Base-by-base conservation (phyloP, 2,797 vertebrate genomes). In the Cryptoprocta ferox region DNA sequence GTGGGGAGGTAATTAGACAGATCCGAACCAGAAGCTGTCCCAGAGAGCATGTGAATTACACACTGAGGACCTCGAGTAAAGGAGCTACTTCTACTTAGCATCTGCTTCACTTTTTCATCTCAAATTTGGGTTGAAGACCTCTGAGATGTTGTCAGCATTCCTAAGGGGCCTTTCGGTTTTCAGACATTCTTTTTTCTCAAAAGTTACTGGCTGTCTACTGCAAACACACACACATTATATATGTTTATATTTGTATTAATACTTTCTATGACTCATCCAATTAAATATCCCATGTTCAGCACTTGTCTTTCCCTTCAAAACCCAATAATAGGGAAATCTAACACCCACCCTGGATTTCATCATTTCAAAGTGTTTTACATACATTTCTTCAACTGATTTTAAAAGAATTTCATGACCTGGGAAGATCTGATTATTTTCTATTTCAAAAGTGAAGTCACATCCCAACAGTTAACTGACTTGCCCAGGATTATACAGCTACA, bases 221-320 rank as follows among this genome's bases (percentile, higher is more conserved):
- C 2, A 68, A 80, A 56, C 19, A 56, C 8, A 56, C 56, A 56
- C 56, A 56, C 19, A 56, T 24, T 56, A 56, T 56, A 56, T 56
- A 21, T 26, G 4, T 50, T 32, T 56, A 26, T 81, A 32, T 53
- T 32, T 68, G 45, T 66, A 42, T 70, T 61, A 37, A 87, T 56
- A 19, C 24, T 88, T 91, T 65, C 56, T 89, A 71, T 30, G 2
- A 9, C 19, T 48, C 28, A 61, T 71, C 24, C 32, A 63, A 89
- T 78, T 68, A 82, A 48, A 83, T 81, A 37, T 39, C 26, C 28
- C 16, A 30, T 18, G 71, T 85, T 10, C 6, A 76, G 42, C 39
- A 71, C 84, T 91, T 91, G 82, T 19, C 45, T 92, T 92, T 30
- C 83, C 12, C 92, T 96, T 96, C 70, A 93, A 96, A 84, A 66